Evolutionary conservation across 2,113 vertebrate genomes (phyloP), one percentile per base, ranked within the genome.

Genomic region (Cyphomyrus discorhynchus): DNA sequence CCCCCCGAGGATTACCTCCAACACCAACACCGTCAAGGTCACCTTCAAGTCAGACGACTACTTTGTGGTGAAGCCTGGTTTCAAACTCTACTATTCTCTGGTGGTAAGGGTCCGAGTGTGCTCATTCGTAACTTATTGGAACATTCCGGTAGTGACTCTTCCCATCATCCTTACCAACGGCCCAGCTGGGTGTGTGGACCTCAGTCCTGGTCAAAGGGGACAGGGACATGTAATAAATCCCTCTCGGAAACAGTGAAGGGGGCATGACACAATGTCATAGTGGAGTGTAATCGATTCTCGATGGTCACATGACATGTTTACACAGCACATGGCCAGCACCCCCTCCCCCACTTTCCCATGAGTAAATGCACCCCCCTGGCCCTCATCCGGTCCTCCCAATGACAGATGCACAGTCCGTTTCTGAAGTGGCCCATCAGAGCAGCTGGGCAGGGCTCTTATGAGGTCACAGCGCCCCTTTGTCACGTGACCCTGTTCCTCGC

Each of bases 31-130:
- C 85, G 96, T 99, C 92, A 97, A 97, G 94, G 96, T 99, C 94
- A 98, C 97, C 90, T 99, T 99, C 95, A 98, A 98, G 92, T 99
- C 98, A 0, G 98, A 99, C 92, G 97, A 99, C 92, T 99, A 98
- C 93, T 98, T 99, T 94, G 98, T 99, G 90, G 97, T 97, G 92
- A 99, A 98, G 94, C 98, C 98, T 1, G 98, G 98, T 93, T 99
- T 99, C 94, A 98, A 96, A 95, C 94, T 98, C 92, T 97, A 97
- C 95, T 99, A 98, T 93, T 97, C 97, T 3, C 94, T 97, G 91
- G 95, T 98, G 98, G 98, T 99, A 95, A 98, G 97, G 96, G 27
- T 70, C n/a, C 24, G 21, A 62, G 7, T 62, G 2, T 62, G 62
- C 62, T 70, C n/a, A 31, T 70, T 13, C n/a, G 62, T 70, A 31